Conservation (phyloP, 1,140 invertebrate genomes). For the Drosophila insularis region DNA sequence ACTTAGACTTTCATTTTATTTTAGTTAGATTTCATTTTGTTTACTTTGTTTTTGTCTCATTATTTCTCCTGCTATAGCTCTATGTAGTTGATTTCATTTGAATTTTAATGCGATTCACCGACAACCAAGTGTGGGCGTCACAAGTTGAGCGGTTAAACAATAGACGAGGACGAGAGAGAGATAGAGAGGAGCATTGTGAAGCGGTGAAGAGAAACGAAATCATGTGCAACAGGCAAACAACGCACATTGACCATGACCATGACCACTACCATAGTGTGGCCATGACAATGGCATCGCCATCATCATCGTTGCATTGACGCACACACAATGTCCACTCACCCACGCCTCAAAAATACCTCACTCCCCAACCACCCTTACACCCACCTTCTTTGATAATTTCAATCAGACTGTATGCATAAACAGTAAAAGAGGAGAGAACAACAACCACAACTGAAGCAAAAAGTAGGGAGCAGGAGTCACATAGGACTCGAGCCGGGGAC, state of each 20-base stretch:
- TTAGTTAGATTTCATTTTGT: not conserved
- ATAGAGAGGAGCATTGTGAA: too few species aligned
- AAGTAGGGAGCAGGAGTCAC: slow-evolving; percentile 21
- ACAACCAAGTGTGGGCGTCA: not conserved
- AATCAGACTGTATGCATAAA: slow-evolving; percentile 56
- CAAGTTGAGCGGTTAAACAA: too few species aligned
- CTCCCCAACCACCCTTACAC: not conserved
- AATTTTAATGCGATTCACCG: not conserved
- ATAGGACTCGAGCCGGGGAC: slow-evolving; percentile 40
- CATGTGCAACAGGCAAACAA: slow-evolving; percentile 72
- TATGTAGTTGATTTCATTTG: slow-evolving; percentile 30
- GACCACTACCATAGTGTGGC: slow-evolving; percentile 30
- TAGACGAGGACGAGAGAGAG: too few species aligned
- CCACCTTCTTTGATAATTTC: slow-evolving; percentile 36
- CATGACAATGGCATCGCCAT: slow-evolving; percentile 27
- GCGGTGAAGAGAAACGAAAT: slow-evolving; percentile 12
- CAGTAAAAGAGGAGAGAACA: slow-evolving; percentile 20
- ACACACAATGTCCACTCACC: slow-evolving; percentile 19
- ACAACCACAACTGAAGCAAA: slow-evolving; percentile 10
- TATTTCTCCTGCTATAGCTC: not conserved
- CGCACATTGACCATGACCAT: slow-evolving; percentile 31
- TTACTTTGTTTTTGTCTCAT: not conserved
- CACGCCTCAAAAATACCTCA: not conserved
- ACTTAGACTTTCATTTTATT: slow-evolving; percentile 1
- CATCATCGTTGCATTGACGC: slow-evolving; percentile 46